Evolutionary conservation across 2,888 invertebrate genomes (phyloP).

Genomic region (Reticulitermes lucifugus): DNA sequence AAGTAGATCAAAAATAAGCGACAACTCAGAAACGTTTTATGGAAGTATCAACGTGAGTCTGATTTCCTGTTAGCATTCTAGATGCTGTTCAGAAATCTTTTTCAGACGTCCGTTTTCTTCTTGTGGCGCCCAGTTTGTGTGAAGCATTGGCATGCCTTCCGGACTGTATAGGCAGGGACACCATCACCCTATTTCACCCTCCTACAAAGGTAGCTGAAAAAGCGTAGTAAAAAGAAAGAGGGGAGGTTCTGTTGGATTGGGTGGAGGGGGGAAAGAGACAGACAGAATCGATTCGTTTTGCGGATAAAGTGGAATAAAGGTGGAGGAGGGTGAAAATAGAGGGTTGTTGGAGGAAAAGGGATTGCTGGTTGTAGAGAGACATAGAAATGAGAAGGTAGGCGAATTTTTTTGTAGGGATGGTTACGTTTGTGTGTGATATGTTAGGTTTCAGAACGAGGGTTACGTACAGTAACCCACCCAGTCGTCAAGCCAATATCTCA

Average conservation of each 20-base stretch:
- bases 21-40: too few species aligned
- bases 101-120: neutral
- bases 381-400: slow-evolving; percentile 19
- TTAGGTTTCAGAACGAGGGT: slow-evolving; percentile 30
- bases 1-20: too few species aligned
- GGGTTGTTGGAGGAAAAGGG: slow-evolving; percentile 21
- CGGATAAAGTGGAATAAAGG: slow-evolving; percentile 53
- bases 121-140: neutral
- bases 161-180: slow-evolving; percentile 1
- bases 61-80: neutral
- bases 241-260: slow-evolving; percentile 27
- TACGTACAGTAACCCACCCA: slow-evolving; percentile 30
- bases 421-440: slow-evolving; percentile 27
- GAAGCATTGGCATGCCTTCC: slow-evolving; percentile 1
- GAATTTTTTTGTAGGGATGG: slow-evolving; percentile 30
- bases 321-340: slow-evolving; percentile 47
- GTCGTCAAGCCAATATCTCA: slow-evolving; percentile 42
- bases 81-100: neutral
- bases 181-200: slow-evolving; percentile 1
- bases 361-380: slow-evolving; percentile 25
- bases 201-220: slow-evolving; percentile 32
- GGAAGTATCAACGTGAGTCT: too few species aligned
- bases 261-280: slow-evolving; percentile 13
- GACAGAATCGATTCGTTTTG: slow-evolving; percentile 52
- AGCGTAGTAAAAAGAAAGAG: slow-evolving; percentile 8